Conservation (phyloP, 2,797 vertebrate genomes). For the Parambassis ranga region DNA sequence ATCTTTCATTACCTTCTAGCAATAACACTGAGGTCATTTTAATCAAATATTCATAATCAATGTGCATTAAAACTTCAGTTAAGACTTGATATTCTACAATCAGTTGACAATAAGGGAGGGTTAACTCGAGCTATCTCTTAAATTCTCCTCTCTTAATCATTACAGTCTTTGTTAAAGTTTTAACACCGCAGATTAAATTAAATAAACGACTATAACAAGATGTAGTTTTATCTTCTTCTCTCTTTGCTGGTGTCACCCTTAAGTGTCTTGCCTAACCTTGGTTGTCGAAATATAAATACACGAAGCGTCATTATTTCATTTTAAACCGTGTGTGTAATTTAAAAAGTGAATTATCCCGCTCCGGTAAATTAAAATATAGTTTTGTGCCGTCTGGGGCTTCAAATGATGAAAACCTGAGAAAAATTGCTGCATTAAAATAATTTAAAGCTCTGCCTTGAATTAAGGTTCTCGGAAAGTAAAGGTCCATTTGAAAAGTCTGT, state of each 20-base stretch:
- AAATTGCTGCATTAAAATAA: conserved; percentile 70
- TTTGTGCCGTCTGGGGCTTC: conserved; percentile 39
- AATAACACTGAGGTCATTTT: conserved; percentile 25
- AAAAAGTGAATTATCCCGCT: conserved; percentile 64
- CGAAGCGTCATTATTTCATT: conserved; percentile 58
- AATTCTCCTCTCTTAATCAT: neutral
- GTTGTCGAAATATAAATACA: conserved; percentile 44
- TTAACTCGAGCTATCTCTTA: conserved; percentile 4
- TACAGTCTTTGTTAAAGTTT: neutral
- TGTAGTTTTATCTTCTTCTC: conserved; percentile 8
- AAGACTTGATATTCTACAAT: neutral
- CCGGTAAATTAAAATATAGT: conserved; percentile 69
- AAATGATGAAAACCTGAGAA: conserved; percentile 58
- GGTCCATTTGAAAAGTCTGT: conserved; percentile 44
- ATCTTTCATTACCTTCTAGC: conserved; percentile 9
- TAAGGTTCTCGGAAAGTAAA: conserved; percentile 52
- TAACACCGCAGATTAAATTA: neutral
- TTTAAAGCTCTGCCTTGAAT: conserved; percentile 64
- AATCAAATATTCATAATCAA: conserved; percentile 40
- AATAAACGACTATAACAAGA: neutral
- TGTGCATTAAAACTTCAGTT: conserved; percentile 21
- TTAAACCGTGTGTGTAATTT: conserved; percentile 63
- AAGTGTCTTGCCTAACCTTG: conserved; percentile 33
- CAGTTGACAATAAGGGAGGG: neutral
- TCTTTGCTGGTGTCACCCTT: conserved; percentile 10